Evolutionary conservation across 2,113 vertebrate species (phyloP).

Genomic region (Regulus satrapa): DNA sequence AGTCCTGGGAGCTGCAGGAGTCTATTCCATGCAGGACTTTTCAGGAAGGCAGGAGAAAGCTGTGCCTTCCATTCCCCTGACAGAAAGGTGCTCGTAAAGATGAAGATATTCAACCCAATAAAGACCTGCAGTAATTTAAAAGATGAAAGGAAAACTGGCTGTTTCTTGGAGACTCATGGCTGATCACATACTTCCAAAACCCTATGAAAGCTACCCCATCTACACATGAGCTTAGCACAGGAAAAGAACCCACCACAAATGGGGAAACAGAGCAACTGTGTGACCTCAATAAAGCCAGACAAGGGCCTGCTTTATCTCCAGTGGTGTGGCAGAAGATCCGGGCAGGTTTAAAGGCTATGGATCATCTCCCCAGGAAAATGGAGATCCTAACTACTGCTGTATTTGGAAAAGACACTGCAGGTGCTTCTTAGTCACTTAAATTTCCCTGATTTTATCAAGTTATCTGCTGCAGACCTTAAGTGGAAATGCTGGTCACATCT

Average conservation of each 20-base stretch:
- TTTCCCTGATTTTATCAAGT: background rate
- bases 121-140: background rate
- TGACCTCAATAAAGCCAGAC: background rate
- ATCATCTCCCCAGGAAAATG: background rate
- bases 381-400: background rate
- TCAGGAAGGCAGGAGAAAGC: background rate
- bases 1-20: background rate
- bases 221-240: background rate
- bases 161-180: background rate
- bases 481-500: background rate
- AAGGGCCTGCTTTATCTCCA: background rate
- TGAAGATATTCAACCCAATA: background rate
- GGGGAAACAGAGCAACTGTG: background rate
- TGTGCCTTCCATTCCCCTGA: background rate
- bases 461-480: background rate
- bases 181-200: background rate
- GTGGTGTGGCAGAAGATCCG: accelerated
- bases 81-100: background rate
- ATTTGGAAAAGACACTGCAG: background rate
- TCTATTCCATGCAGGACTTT: background rate
- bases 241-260: background rate
- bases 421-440: background rate
- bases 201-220: background rate
- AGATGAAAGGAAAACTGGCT: background rate
- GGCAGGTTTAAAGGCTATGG: background rate